These are phyloP conservation scores for Tuta absoluta DNA, from an alignment of 2,888 invertebrate genomes.

Conservation along the genomic window DNA sequence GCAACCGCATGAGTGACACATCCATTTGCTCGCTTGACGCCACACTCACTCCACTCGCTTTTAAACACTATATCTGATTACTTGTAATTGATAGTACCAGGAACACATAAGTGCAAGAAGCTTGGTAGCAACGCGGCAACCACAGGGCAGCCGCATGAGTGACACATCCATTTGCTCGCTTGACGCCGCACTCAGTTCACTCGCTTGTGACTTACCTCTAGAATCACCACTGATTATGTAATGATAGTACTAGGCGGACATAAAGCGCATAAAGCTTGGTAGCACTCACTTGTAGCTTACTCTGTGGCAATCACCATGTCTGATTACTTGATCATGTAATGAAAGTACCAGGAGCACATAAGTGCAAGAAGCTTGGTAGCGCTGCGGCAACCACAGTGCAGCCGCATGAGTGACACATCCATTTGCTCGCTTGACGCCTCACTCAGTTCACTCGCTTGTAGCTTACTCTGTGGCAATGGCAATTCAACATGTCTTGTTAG, in stretches of 20 bases:
- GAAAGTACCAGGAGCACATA: too few species aligned
- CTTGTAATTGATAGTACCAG: not conserved
- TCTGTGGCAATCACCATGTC: not conserved
- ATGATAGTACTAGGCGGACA: too few species aligned
- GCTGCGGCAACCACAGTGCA: not conserved
- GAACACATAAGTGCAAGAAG: not conserved
- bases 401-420: slow-evolving; percentile 16
- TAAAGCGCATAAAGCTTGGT: too few species aligned
- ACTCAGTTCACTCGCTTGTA: not conserved
- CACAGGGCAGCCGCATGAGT: slow-evolving; percentile 8
- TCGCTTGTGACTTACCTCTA: too few species aligned
- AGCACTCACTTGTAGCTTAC: too few species aligned
- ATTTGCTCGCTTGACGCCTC: slow-evolving; percentile 7
- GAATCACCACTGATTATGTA: too few species aligned
- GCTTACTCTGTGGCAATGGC: not conserved
- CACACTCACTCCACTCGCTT: too few species aligned
- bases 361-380: too few species aligned
- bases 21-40: too few species aligned
- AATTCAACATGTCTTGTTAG: not conserved
- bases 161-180: slow-evolving; percentile 14
- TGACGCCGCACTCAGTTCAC: slow-evolving; percentile 10
- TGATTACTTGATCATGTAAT: slow-evolving; percentile 4
- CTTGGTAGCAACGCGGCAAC: not conserved
- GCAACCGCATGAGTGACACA: too few species aligned
- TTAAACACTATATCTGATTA: too few species aligned